Percentiles rank a stretch among this genome's conserved stretches.
Conservation (phyloP, 2,797 vertebrate species). For the Falco columbarius region DNA sequence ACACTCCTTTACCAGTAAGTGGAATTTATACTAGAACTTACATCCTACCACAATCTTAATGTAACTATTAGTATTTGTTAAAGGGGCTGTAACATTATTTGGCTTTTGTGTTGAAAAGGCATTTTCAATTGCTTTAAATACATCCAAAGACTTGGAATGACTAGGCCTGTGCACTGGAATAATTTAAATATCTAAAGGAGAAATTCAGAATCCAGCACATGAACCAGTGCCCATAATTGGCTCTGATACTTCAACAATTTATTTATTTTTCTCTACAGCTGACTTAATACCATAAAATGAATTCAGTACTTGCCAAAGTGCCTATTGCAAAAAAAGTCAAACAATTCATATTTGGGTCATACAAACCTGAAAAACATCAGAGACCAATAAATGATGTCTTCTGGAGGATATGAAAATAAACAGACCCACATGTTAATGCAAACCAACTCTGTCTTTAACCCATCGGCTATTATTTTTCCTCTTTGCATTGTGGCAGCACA, state of each 20-base stretch:
- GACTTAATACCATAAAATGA: slow-evolving; percentile 61
- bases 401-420: slow-evolving; percentile 49
- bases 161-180: slow-evolving; percentile 19
- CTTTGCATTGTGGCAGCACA: background rate
- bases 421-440: background rate
- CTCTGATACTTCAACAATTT: slow-evolving; percentile 58
- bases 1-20: background rate
- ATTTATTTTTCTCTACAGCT: slow-evolving; percentile 69
- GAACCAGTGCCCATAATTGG: slow-evolving; percentile 64
- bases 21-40: background rate
- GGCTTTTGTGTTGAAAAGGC: slow-evolving; percentile 28
- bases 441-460: background rate
- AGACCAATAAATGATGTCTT: slow-evolving; percentile 38
- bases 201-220: slow-evolving; percentile 46
- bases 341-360: slow-evolving; percentile 61
- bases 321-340: slow-evolving; percentile 44
- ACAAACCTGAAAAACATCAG: slow-evolving; percentile 56
- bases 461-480: background rate
- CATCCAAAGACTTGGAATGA: slow-evolving; percentile 38
- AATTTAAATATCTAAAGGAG: slow-evolving; percentile 61
- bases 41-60: background rate
- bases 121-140: slow-evolving; percentile 50
- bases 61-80: background rate
- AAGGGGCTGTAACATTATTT: background rate
- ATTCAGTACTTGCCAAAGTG: slow-evolving; percentile 64